A percentile compares a stretch with the other conserved stretches of the same genome.
Conservation (phyloP, 1,140 invertebrate genomes). For the Lerema accius region DNA sequence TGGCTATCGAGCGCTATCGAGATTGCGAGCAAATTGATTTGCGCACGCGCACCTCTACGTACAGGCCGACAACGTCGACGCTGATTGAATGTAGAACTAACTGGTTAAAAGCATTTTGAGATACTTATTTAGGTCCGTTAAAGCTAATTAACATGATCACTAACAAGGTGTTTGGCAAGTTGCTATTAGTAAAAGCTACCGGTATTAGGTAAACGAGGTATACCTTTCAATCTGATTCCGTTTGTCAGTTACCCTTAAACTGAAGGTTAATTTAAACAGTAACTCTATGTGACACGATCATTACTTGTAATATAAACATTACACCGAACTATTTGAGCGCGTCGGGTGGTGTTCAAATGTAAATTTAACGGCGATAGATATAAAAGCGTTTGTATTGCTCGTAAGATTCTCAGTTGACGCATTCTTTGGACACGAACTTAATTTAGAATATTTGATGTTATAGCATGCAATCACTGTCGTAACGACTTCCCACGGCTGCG, state of each 20-base stretch:
- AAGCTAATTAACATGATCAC: constrained; percentile 23
- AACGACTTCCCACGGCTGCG: constrained; percentile 65
- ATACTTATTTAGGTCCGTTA: constrained; percentile 22
- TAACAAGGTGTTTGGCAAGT: constrained; percentile 14
- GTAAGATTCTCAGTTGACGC: constrained; percentile 26
- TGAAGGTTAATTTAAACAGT: background rate
- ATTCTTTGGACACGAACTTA: constrained; percentile 48
- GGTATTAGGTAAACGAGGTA: constrained; percentile 18
- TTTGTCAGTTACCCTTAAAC: background rate
- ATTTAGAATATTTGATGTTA: constrained; percentile 58
- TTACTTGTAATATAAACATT: too few species aligned
- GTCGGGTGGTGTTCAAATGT: too few species aligned
- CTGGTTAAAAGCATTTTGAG: constrained; percentile 26
- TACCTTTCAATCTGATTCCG: background rate
- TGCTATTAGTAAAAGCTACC: constrained; percentile 21
- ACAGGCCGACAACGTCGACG: constrained; percentile 47
- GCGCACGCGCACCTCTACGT: constrained; percentile 54
- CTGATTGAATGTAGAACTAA: constrained; percentile 45
- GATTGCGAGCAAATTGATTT: constrained; percentile 67
- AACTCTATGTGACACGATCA: too few species aligned
- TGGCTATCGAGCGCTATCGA: constrained; percentile 55
- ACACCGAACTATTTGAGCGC: too few species aligned
- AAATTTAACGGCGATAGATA: background rate
- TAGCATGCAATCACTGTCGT: constrained; percentile 53
- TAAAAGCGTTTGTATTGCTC: constrained; percentile 1